Evolutionary conservation across 2,888 invertebrate species (phyloP).

Genomic region (Chrysotoxum bicinctum): DNA sequence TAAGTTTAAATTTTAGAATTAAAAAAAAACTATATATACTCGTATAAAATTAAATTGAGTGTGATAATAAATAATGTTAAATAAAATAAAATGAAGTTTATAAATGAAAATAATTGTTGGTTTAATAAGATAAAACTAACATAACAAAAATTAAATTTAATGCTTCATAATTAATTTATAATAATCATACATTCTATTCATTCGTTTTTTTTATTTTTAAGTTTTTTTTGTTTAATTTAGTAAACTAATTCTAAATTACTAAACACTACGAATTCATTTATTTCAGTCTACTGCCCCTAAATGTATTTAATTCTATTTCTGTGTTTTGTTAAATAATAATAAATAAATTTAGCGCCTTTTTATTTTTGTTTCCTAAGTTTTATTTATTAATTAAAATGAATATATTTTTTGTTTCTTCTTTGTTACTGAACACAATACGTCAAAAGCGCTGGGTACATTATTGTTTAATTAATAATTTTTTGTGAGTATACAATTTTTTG

Average conservation of each 20-base stretch:
- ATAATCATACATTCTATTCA: slow-evolving; percentile 22
- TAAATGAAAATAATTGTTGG: slow-evolving; percentile 26
- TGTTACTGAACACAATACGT: slow-evolving; percentile 73
- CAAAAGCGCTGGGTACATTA: slow-evolving; percentile 72
- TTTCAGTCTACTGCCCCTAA: slow-evolving; percentile 72
- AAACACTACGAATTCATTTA: slow-evolving; percentile 68
- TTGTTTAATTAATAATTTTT: slow-evolving; percentile 62
- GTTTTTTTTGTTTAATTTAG: slow-evolving; percentile 17
- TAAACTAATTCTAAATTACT: slow-evolving; percentile 65
- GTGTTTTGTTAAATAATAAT: slow-evolving; percentile 39
- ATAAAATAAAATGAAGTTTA: background rate
- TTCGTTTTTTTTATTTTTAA: background rate
- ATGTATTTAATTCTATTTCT: slow-evolving; percentile 45
- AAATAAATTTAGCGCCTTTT: slow-evolving; percentile 46
- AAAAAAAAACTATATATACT: background rate
- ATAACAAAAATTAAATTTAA: slow-evolving; percentile 41
- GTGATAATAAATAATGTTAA: background rate
- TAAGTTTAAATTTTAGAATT: slow-evolving; percentile 22
- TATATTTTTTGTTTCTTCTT: slow-evolving; percentile 29
- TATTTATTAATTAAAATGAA: slow-evolving; percentile 9
- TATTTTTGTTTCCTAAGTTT: background rate
- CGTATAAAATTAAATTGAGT: background rate
- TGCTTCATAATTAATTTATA: slow-evolving; percentile 55
- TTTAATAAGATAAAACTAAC: slow-evolving; percentile 32
- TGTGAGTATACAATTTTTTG: slow-evolving; percentile 45